Evolutionary conservation across 1,140 invertebrate genomes (phyloP), one percentile per base, ranked within the genome.

Genomic region (Bombus balteatus): DNA sequence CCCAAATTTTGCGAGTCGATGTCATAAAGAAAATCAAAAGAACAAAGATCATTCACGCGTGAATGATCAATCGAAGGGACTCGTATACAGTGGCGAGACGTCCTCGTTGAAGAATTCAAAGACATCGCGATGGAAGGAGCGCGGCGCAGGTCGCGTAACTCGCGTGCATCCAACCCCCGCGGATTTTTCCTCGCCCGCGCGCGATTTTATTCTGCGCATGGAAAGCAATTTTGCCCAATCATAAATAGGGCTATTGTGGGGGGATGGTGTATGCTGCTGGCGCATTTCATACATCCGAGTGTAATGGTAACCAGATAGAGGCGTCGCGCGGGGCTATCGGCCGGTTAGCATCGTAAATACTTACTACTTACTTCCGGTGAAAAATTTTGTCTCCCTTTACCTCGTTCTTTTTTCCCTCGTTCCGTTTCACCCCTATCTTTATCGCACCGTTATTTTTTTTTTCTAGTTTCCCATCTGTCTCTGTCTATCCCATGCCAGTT

Each of bases 221-320:
- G 95, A 95, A 95, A 95, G 95, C 95, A 95, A 95, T 95, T 95
- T 95, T 95, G 94, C 94, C 95, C 95, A 95, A 95, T 95, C 95
- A 95, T 95, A 95, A 95, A 95, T 95, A 95, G 95, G 95, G 94
- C 94, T 95, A 95, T 95, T 95, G 94, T 95, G 94, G 94, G 94
- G 95, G 94, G 94, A 94, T 94, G 92, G 93, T 94, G 94, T 93
- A 94, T 95, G 94, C 94, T 93, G 92, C 93, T 94, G 93, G 93
- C 89, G 93, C 94, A 94, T 95, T 94, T 94, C 94, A 95, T 94
- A 94, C 93, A 94, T 94, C 93, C 93, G 94, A 94, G 94, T 94
- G 94, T 95, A 95, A 95, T 95, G 94, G 94, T 95, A 95, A 95
- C 94, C 93, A 94, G 94, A 95, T 95, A 94, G 94, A 94, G 93